phyloP scores from a whole-genome alignment of 2,888 invertebrate genomes.

The Drosophila neotestacea region DNA sequence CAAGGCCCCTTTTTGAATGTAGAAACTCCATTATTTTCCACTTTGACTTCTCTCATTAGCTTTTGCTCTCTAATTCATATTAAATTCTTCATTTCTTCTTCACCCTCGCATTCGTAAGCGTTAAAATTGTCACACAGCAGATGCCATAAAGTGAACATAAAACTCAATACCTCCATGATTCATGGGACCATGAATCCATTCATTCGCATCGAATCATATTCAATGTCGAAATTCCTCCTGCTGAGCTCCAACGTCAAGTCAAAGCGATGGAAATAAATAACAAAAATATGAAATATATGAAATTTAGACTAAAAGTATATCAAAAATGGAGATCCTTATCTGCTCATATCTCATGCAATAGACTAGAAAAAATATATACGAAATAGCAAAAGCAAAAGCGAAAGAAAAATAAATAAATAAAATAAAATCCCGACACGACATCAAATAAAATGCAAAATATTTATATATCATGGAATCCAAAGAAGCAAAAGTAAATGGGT shows the following conservation, averaged over 20 bases:
- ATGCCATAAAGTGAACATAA: not conserved
- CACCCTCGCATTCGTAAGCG: conserved; percentile 1
- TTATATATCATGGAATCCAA: conserved; percentile 1
- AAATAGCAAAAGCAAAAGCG: not conserved
- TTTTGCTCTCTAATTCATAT: not conserved
- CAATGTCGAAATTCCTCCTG: not conserved
- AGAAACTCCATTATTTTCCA: not conserved
- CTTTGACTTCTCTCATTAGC: not conserved
- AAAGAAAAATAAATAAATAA: conserved; percentile 17
- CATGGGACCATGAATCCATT: not conserved
- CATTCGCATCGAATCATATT: not conserved
- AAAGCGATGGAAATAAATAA: conserved; percentile 2
- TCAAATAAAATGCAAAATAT: conserved; percentile 25
- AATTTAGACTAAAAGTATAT: conserved; percentile 10
- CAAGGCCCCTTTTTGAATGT: too few species aligned
- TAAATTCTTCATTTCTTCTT: not conserved
- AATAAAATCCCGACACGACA: conserved; percentile 6
- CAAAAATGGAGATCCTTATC: conserved; percentile 22
- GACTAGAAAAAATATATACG: not conserved
- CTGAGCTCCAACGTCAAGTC: not conserved
- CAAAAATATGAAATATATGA: conserved; percentile 21
- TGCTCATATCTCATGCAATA: conserved; percentile 4
- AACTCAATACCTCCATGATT: not conserved
- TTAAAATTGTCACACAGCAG: not conserved
- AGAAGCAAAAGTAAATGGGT: not conserved